Conservation (phyloP, 2,113 vertebrate genomes). For the Microcebus griseorufus region DNA sequence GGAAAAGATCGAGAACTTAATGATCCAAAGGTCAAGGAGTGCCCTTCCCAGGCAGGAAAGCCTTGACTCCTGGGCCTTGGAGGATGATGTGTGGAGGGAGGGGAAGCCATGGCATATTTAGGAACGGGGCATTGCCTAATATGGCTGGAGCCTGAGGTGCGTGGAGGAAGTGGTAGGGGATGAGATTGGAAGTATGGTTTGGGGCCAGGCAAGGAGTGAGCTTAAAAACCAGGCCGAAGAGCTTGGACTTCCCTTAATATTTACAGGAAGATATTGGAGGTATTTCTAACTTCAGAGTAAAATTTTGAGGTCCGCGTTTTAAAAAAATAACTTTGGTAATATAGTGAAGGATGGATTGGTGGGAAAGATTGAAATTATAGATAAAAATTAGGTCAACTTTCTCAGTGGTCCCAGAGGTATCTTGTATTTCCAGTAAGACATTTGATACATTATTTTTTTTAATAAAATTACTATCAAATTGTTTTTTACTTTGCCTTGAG, state of each 20-base stretch:
- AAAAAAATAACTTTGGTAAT: background rate
- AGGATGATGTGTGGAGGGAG: background rate
- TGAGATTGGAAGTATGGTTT: background rate
- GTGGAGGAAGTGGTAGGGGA: background rate
- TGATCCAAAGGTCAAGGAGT: background rate
- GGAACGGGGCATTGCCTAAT: background rate
- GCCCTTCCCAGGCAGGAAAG: background rate
- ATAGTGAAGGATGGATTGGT: background rate
- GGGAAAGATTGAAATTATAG: background rate
- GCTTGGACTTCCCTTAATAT: background rate
- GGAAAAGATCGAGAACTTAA: background rate
- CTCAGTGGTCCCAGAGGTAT: background rate
- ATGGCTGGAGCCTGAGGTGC: background rate
- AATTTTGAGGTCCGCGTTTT: background rate
- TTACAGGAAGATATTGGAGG: background rate
- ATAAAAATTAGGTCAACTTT: background rate
- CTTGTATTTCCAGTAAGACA: background rate
- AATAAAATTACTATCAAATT: too few relatives aligned
- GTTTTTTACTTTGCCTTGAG: too few relatives aligned
- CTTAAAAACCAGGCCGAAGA: background rate
- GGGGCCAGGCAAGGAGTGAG: background rate
- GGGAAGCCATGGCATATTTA: background rate
- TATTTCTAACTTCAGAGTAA: slow-evolving; percentile 30
- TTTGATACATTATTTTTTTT: background rate
- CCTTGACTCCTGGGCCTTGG: background rate